Conservation (phyloP, 1,140 invertebrate species). For the Metaphire vulgaris region DNA sequence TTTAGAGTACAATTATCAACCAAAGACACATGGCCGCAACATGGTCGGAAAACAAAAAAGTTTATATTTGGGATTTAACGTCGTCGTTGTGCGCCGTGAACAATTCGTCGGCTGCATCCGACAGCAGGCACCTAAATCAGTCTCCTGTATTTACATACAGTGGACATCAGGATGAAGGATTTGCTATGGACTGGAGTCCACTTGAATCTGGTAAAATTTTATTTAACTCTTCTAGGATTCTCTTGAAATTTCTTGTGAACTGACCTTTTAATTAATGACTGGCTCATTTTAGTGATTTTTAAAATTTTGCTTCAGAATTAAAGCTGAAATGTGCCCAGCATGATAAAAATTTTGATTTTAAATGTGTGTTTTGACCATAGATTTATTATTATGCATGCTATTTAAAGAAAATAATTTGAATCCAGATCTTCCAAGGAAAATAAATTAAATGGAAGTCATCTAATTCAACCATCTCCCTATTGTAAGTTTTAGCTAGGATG, state of each 20-base stretch:
- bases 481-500: too few relatives aligned
- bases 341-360: too few relatives aligned
- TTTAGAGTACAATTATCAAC: conserved; percentile 51
- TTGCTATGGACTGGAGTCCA: conserved; percentile 85
- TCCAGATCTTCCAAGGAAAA: too few relatives aligned
- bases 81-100: conserved; percentile 71
- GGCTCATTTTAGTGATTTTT: not conserved
- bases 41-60: conserved; percentile 86
- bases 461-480: too few relatives aligned
- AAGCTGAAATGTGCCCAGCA: too few relatives aligned
- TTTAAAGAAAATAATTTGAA: too few relatives aligned
- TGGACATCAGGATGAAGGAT: conserved; percentile 88
- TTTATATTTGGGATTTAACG: conserved; percentile 84
- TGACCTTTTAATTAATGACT: not conserved
- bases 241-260: conserved; percentile 21
- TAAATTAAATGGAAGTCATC: too few relatives aligned
- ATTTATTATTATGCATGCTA: too few relatives aligned
- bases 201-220: conserved; percentile 62
- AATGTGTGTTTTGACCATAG: too few relatives aligned
- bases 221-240: conserved; percentile 20
- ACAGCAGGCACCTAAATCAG: conserved; percentile 47
- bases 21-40: conserved; percentile 65
- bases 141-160: conserved; percentile 77
- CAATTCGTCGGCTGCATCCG: conserved; percentile 54
- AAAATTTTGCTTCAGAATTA: too few relatives aligned